phyloP scores from a whole-genome alignment of 2,888 invertebrate species.

The Lasioglossum villosulum region DNA sequence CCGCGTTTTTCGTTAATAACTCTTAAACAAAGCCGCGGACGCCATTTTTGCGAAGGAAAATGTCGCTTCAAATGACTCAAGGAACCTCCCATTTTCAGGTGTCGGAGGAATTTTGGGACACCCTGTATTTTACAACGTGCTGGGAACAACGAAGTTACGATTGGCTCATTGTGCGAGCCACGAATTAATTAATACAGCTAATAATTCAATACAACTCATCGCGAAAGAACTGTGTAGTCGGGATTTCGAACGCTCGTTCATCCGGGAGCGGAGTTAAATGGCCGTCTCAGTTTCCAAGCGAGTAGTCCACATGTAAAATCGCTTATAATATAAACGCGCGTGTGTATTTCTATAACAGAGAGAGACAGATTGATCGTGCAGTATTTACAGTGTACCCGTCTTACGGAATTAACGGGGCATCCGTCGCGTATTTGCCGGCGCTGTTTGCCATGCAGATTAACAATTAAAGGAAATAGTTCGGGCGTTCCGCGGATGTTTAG shows the following conservation, averaged over 20 bases:
- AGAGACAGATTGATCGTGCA: neutral
- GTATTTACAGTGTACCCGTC: slow-evolving; percentile 14
- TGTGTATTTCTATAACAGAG: neutral
- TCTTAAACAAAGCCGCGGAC: no score
- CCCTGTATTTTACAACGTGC: no score
- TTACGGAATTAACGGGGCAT: slow-evolving; percentile 33
- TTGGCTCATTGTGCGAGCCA: neutral
- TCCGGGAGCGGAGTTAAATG: neutral
- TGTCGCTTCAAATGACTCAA: no score
- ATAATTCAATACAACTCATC: neutral
- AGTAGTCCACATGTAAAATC: neutral
- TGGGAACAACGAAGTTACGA: no score
- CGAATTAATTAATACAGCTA: neutral
- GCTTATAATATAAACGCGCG: neutral
- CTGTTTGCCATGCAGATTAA: slow-evolving; percentile 52
- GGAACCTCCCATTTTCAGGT: no score
- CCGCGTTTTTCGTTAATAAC: no score
- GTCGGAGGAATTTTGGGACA: no score
- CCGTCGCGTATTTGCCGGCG: slow-evolving; percentile 26
- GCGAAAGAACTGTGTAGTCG: neutral
- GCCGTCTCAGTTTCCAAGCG: neutral
- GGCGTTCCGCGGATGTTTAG: slow-evolving; percentile 39
- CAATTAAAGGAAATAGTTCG: slow-evolving; percentile 60
- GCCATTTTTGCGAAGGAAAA: no score
- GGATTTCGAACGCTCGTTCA: neutral